phyloP scores from a whole-genome alignment of 2,797 vertebrate genomes.

The Manis pentadactyla region DNA sequence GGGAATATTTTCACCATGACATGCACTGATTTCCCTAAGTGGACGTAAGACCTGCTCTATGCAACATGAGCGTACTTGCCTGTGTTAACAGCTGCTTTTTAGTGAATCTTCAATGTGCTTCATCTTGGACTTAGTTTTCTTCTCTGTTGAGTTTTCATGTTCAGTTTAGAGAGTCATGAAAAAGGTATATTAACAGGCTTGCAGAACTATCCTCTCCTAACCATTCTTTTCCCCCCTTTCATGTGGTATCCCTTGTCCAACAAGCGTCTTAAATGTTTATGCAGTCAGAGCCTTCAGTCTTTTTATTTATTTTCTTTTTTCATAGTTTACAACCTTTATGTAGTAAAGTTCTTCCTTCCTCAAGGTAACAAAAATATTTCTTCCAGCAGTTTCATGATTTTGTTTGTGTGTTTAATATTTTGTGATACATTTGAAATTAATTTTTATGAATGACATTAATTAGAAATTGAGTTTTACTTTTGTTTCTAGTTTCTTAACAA shows the following conservation, averaged over 20 bases:
- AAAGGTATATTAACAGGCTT: neutral
- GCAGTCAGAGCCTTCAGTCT: neutral
- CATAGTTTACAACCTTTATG: neutral
- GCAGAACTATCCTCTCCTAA: neutral
- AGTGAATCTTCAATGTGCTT: neutral
- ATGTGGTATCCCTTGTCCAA: neutral
- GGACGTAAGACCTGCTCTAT: neutral
- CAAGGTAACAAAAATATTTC: neutral
- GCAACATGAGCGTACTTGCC: neutral
- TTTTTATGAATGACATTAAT: neutral
- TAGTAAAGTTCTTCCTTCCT: neutral
- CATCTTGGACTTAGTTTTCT: neutral
- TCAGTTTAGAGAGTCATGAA: neutral
- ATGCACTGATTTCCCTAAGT: neutral
- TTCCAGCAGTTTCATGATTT: neutral
- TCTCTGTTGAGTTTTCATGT: neutral
- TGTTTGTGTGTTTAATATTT: neutral
- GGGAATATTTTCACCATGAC: neutral
- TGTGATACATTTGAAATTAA: neutral
- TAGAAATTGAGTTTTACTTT: neutral
- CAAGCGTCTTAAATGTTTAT: neutral
- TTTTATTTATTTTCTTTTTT: neutral
- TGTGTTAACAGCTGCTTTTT: neutral
- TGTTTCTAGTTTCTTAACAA: neutral
- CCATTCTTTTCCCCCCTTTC: neutral